phyloP scores from a whole-genome alignment of 1,140 invertebrate genomes.

The Cheumatopsyche charites region DNA sequence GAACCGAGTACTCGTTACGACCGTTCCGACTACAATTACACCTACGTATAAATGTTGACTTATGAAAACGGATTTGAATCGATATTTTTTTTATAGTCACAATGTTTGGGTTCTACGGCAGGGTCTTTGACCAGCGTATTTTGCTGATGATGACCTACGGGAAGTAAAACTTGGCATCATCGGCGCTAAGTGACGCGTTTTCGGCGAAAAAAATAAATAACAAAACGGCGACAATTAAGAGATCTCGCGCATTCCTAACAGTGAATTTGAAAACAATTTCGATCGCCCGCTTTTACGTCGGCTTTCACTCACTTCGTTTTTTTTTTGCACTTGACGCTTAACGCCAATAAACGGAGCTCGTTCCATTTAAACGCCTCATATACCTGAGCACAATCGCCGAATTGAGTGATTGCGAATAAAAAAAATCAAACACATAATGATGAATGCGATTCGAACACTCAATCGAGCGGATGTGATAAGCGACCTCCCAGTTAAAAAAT shows the following conservation, averaged over 20 bases:
- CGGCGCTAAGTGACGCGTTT: not conserved
- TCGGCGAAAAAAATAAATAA: not conserved
- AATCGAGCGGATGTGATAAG: not conserved
- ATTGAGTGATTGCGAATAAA: too few species aligned
- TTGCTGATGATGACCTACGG: constrained; percentile 25
- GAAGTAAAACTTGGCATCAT: constrained; percentile 24
- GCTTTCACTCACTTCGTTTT: constrained; percentile 1
- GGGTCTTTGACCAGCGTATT: constrained; percentile 24
- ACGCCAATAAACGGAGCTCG: not conserved
- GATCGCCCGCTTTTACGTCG: not conserved
- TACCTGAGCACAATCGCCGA: too few species aligned
- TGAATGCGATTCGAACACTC: not conserved
- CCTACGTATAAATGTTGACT: too few species aligned
- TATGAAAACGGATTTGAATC: too few species aligned
- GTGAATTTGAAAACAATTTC: too few species aligned
- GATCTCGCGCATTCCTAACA: too few species aligned
- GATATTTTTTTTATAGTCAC: not conserved
- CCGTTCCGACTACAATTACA: too few species aligned
- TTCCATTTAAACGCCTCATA: constrained; percentile 5
- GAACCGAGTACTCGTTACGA: too few species aligned
- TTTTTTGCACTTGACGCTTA: not conserved
- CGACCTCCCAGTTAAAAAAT: too few species aligned
- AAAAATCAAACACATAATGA: too few species aligned
- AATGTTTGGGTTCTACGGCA: not conserved
- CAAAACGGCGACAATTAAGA: too few species aligned